A percentile compares a stretch with the other conserved stretches of the same genome.
These are phyloP conservation scores for Hyperopisus bebe DNA, from an alignment of 2,113 vertebrate genomes.

Conservation along the genomic window DNA sequence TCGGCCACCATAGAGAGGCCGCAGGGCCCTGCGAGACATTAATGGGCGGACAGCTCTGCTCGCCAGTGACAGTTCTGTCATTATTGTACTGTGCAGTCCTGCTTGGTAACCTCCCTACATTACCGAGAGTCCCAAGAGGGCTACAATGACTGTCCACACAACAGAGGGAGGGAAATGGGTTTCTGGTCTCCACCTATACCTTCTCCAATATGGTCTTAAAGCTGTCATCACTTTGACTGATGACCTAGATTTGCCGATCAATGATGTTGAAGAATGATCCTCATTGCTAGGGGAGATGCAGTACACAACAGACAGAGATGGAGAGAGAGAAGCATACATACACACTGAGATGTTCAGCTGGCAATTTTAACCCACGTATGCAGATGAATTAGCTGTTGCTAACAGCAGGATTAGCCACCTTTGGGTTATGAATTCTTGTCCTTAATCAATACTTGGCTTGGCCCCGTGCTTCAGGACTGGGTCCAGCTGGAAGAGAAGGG, in stretches of 20 bases:
- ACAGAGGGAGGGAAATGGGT: neutral
- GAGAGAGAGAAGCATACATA: neutral
- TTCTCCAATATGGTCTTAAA: neutral
- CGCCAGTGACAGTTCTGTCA: neutral
- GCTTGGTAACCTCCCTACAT: neutral
- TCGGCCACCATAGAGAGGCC: neutral
- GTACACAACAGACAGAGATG: neutral
- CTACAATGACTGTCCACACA: neutral
- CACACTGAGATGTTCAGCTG: neutral
- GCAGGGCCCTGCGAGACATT: neutral
- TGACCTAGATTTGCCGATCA: neutral
- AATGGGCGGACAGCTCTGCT: neutral
- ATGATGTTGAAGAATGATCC: neutral
- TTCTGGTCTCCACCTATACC: neutral
- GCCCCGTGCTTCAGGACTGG: neutral
- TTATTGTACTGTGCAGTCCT: neutral
- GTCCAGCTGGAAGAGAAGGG: neutral
- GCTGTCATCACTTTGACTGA: neutral
- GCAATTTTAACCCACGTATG: neutral
- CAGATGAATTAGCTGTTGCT: neutral
- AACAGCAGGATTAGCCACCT: neutral
- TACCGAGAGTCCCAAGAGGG: neutral
- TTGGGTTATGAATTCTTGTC: neutral
- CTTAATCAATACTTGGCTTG: neutral
- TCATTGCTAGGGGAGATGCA: neutral